phyloP scores from a whole-genome alignment of 2,113 vertebrate species.

The Silurus asotus region DNA sequence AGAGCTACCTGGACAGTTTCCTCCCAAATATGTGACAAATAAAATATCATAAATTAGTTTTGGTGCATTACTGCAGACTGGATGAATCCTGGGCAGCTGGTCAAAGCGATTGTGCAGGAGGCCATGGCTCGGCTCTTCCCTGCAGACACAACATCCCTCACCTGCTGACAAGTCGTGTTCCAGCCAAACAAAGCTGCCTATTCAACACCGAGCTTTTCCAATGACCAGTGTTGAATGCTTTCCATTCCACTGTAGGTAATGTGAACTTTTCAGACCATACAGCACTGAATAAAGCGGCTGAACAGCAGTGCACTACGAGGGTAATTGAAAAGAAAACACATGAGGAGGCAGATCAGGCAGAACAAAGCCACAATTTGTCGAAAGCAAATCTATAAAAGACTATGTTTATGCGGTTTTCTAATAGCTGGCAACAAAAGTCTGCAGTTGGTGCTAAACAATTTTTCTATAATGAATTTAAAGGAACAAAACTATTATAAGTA shows the following conservation, averaged over 20 bases:
- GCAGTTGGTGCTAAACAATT: neutral
- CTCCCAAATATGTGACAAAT: neutral
- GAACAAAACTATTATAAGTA: neutral
- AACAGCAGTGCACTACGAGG: conserved; percentile 15
- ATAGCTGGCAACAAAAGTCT: neutral
- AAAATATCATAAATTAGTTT: neutral
- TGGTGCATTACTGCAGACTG: neutral
- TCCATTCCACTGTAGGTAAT: conserved; percentile 43
- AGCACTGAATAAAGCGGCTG: conserved; percentile 10
- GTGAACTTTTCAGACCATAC: conserved; percentile 34
- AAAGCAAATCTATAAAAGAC: neutral
- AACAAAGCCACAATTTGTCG: neutral
- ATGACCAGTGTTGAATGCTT: conserved; percentile 46
- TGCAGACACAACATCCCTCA: conserved; percentile 45
- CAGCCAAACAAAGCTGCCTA: conserved; percentile 44
- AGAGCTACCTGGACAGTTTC: neutral
- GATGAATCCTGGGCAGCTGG: neutral
- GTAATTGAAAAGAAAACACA: conserved; percentile 20
- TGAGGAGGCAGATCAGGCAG: neutral
- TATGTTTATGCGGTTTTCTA: neutral
- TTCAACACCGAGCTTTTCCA: conserved; percentile 38
- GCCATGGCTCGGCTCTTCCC: conserved; percentile 19
- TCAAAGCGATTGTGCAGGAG: conserved; percentile 6
- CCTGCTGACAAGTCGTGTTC: conserved; percentile 46
- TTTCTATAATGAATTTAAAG: neutral